Percentiles rank a stretch among this genome's conserved stretches.
Evolutionary conservation across 1,140 invertebrate species (phyloP).

Genomic region (Chrysomallon squamiferum): DNA sequence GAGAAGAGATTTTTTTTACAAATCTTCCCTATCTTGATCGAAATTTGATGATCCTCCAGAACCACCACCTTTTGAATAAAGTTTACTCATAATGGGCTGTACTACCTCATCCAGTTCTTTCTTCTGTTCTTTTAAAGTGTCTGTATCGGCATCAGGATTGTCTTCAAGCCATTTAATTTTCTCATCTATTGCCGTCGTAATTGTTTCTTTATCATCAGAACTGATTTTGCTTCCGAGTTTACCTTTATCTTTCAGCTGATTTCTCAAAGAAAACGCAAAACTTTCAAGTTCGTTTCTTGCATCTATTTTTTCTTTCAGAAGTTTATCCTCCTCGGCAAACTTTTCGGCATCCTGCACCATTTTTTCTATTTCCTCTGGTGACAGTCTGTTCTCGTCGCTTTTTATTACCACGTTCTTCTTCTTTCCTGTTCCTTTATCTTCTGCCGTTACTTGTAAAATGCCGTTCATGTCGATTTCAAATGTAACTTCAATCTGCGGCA

Average conservation of each 20-base stretch:
- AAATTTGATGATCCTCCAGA: too few relatives aligned
- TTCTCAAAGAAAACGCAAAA: conserved; percentile 97
- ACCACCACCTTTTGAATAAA: conserved; percentile 82
- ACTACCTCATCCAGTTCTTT: conserved; percentile 93
- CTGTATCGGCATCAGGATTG: conserved; percentile 89
- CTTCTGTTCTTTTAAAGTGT: conserved; percentile 95
- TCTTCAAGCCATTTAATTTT: conserved; percentile 97
- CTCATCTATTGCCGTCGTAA: conserved; percentile 91
- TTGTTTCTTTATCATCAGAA: conserved; percentile 90
- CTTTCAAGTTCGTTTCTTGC: conserved; percentile 87
- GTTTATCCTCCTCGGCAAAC: conserved; percentile 68
- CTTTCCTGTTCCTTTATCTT: conserved; percentile 98
- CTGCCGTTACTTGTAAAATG: conserved; percentile 91
- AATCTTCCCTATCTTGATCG: too few relatives aligned
- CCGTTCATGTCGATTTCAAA: conserved; percentile 99
- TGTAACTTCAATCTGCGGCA: conserved; percentile 99
- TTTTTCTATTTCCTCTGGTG: conserved; percentile 95
- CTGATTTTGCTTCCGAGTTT: conserved; percentile 91
- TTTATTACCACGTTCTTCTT: conserved; percentile 99
- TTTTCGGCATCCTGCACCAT: conserved; percentile 98
- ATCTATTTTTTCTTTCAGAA: conserved; percentile 89
- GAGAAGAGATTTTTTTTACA: too few relatives aligned
- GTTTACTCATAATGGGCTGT: conserved; percentile 94
- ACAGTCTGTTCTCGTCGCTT: conserved; percentile 95
- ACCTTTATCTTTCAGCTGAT: conserved; percentile 94